Evolutionary conservation across 2,113 vertebrate genomes (phyloP).

Genomic region (Maccullochella peelii): DNA sequence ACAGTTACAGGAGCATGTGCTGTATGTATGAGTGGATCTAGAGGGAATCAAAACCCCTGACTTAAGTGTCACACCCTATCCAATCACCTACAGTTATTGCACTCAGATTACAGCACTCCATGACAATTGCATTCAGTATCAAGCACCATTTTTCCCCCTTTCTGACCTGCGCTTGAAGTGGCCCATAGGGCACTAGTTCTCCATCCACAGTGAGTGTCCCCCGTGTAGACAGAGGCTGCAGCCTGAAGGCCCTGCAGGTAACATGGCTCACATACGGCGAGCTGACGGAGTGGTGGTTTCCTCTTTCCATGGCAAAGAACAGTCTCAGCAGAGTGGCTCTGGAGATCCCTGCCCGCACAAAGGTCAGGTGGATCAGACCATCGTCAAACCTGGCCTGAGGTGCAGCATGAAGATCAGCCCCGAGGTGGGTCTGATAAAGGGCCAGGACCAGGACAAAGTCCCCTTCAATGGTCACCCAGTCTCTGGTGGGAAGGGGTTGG

Average conservation of each 20-base stretch:
- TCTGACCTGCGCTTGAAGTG: slow-evolving; percentile 90
- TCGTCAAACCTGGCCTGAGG: slow-evolving; percentile 90
- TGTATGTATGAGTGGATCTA: too few species aligned
- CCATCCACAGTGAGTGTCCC: slow-evolving; percentile 93
- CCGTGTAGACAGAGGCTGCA: slow-evolving; percentile 89
- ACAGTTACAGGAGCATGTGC: too few species aligned
- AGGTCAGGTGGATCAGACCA: slow-evolving; percentile 90
- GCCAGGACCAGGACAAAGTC: slow-evolving; percentile 92
- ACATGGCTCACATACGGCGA: slow-evolving; percentile 89
- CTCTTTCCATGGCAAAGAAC: slow-evolving; percentile 92
- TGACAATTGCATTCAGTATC: neutral
- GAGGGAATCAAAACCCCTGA: neutral
- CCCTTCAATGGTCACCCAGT: slow-evolving; percentile 90
- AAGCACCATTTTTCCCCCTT: neutral
- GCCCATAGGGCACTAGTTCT: slow-evolving; percentile 91
- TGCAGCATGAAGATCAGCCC: slow-evolving; percentile 88
- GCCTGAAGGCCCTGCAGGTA: slow-evolving; percentile 88
- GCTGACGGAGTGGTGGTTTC: slow-evolving; percentile 86
- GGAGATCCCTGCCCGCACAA: slow-evolving; percentile 89
- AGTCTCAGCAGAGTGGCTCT: slow-evolving; percentile 88
- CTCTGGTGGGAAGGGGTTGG: slow-evolving; percentile 86
- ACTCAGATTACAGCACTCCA: neutral
- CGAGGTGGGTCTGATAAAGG: slow-evolving; percentile 89
- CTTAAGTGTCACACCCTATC: neutral
- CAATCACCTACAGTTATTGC: neutral